Conservation (phyloP, 2,797 vertebrate species). For the Phyllotis vaccarum region DNA sequence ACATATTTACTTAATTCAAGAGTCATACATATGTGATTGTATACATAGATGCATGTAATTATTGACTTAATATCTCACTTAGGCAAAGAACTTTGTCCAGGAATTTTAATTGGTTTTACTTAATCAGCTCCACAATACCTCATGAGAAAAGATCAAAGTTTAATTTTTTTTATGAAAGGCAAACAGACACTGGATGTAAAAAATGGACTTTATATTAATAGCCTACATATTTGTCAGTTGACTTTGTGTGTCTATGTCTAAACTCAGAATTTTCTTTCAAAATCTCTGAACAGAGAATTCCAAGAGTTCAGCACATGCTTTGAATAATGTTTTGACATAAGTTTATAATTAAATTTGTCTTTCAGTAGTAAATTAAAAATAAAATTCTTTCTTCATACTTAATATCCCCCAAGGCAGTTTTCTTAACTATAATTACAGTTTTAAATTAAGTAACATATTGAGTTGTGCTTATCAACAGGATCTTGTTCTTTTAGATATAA, state of each 20-base stretch:
- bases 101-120: neutral
- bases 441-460: neutral
- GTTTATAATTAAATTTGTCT: neutral
- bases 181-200: neutral
- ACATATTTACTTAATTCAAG: neutral
- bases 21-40: neutral
- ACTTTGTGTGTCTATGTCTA: neutral
- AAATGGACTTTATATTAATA: neutral
- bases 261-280: neutral
- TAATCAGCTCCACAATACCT: neutral
- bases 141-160: neutral
- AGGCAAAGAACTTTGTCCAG: neutral
- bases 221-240: neutral
- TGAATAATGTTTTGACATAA: neutral
- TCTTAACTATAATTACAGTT: neutral
- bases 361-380: neutral
- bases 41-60: neutral
- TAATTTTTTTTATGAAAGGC: neutral
- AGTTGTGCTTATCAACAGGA: neutral
- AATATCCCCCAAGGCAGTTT: no score
- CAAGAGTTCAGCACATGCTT: neutral
- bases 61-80: neutral
- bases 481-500: neutral
- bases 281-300: neutral
- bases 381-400: conserved; percentile 18